Evolutionary conservation across 2,797 vertebrate species (phyloP).

Genomic region (Ciconia nigra): DNA sequence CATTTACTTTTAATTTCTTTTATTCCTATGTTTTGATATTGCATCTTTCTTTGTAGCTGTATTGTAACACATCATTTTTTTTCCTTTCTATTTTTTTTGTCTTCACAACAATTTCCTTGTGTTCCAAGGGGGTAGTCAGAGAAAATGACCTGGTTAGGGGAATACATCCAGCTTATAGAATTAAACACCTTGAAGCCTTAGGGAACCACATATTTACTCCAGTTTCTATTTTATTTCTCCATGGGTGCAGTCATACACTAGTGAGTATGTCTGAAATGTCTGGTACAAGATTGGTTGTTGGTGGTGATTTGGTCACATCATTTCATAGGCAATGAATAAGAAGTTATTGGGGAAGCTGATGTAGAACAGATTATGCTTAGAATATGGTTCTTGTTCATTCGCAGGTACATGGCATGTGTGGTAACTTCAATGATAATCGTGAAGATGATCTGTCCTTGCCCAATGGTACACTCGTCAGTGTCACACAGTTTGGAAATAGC

Average conservation of each 20-base stretch:
- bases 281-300: background rate
- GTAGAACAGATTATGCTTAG: background rate
- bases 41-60: background rate
- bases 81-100: background rate
- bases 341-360: background rate
- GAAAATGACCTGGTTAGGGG: background rate
- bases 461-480: slow-evolving; percentile 9
- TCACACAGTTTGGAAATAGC: slow-evolving; percentile 71
- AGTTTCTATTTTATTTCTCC: background rate
- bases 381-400: background rate
- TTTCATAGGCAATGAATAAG: background rate
- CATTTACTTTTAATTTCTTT: background rate
- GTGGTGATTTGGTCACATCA: background rate
- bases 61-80: background rate
- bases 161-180: background rate
- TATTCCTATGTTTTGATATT: background rate
- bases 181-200: background rate
- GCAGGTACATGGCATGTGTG: slow-evolving; percentile 74
- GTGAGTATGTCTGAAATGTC: background rate
- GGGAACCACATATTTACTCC: background rate
- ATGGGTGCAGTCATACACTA: background rate
- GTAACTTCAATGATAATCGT: slow-evolving; percentile 63
- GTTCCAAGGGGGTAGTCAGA: background rate
- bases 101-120: background rate
- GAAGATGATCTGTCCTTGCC: slow-evolving; percentile 67